Evolutionary conservation across 2,797 vertebrate genomes (phyloP), one percentile per base, ranked within the genome.

Genomic region (Alcedo atthis): DNA sequence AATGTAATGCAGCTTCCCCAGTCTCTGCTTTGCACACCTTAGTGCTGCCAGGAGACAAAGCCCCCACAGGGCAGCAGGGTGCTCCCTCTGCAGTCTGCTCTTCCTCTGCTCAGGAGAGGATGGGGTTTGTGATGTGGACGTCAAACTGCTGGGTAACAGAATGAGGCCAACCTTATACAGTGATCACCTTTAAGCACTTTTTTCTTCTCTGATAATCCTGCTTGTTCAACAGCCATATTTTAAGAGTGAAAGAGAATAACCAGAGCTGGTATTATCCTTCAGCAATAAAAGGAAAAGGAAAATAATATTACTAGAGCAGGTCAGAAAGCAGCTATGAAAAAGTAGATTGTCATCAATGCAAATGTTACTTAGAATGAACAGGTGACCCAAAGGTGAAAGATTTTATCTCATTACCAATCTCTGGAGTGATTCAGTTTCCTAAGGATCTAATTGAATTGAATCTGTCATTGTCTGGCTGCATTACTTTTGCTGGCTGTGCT

Each of bases 321-420:
- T 63, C 79, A 83, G 62, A 55, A 55, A 49, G 37, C 28, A 89
- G 62, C 35, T 64, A 76, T 46, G 51, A 90, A 66, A 85, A 87
- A 69, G 35, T 22, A 81, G 58, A 79, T 9, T 83, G 40, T 46
- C 79, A 89, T 90, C 76, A 49, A 85, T 35, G 76, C 30, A 87
- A 90, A 85, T 63, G 35, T 83, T 71, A 57, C 45, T 76, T 68
- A 67, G 51, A 92, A 91, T 64, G 87, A 94, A 71, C 53, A 91
- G 68, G 70, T 82, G 92, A 94, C 85, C 74, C 74, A 58, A 69
- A 93, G 92, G 81, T 90, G 86, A 90, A 85, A 86, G 64, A 81
- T 87, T 93, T 88, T 78, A 19, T 75, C 81, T 94, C 88, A 79
- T 90, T 90, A 92, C 33, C n/a, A 32, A 30, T 85, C 73, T 82